Evolutionary conservation across 2,113 vertebrate species (phyloP), one percentile per base, ranked within the genome.

Genomic region (Dicrurus megarhynchus): DNA sequence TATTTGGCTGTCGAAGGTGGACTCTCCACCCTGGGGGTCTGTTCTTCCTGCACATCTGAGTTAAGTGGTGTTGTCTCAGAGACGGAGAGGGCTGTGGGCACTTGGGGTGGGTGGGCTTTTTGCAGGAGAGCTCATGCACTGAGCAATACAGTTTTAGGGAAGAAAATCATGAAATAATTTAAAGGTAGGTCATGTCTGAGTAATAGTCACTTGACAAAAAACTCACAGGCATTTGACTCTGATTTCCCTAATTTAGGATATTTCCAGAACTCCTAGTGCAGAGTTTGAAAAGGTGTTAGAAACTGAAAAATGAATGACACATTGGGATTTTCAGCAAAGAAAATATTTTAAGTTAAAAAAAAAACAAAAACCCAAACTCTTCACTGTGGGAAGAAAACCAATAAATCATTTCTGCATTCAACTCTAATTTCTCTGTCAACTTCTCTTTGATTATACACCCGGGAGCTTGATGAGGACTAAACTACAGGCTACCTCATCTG

Each of bases 361-460:
- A 35, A 46, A 35, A 28, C 28, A 52, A 8, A 22, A 8, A 22
- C 27, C 35, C 30, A 30, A 76, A 61, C 30, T 23, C 50, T 59
- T 78, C 35, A 16, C 47, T 37, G 33, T 55, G 35, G 41, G 41
- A 71, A 93, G 89, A 92, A 95, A 89, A 77, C 42, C 71, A 95
- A 74, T 80, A 95, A 95, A 83, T 88, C 41, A 90, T 80, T 88
- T 74, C 86, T 74, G 33, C 60, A 67, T 88, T 88, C 88, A 59
- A 16, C 70, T 90, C 63, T 92, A 86, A 92, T 90, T 93, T 92
- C 63, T 94, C 41, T 86, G 64, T 77, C 73, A 84, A 56, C 68
- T 84, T 89, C 44, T 83, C 79, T 74, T 84, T 86, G 83, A 87
- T 95, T 91, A 84, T 63, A 79, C 46, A 84, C 60, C 69, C 63